phyloP scores from a whole-genome alignment of 2,797 vertebrate genomes.

The Aratinga solstitialis region DNA sequence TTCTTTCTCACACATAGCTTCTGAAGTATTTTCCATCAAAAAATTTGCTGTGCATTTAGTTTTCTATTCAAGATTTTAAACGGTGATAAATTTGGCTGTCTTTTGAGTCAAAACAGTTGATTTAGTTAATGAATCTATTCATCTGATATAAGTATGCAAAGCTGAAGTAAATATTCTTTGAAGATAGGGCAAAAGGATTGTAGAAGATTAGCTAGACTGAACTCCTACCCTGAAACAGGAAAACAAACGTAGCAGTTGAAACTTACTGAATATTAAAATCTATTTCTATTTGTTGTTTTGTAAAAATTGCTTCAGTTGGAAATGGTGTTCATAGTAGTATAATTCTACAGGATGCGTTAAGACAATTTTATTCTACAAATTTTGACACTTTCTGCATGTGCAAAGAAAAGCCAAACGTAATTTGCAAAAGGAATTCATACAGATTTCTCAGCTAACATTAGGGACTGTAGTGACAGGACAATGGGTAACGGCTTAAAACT shows the following conservation, averaged over 20 bases:
- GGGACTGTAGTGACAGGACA: background rate
- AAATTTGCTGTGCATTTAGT: background rate
- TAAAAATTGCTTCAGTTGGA: background rate
- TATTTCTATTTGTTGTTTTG: background rate
- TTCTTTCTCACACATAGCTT: background rate
- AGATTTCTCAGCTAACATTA: background rate
- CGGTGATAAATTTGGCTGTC: background rate
- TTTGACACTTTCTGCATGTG: background rate
- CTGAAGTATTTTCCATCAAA: background rate
- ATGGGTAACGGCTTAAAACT: background rate
- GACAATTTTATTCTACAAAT: background rate
- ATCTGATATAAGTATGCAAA: background rate
- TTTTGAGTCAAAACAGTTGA: background rate
- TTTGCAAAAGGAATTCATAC: background rate
- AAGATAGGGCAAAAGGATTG: background rate
- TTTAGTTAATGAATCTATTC: background rate
- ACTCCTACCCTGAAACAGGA: background rate
- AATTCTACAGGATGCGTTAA: background rate
- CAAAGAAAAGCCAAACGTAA: background rate
- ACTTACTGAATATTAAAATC: background rate
- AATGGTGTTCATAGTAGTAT: background rate
- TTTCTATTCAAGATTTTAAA: background rate
- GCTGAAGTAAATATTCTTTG: background rate
- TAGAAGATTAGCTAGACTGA: background rate
- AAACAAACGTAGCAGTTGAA: background rate